A percentile compares a stretch with the other conserved stretches of the same genome.
These are phyloP conservation scores for Hormaphis cornu DNA, from an alignment of 1,140 invertebrate species.

Conservation along the genomic window DNA sequence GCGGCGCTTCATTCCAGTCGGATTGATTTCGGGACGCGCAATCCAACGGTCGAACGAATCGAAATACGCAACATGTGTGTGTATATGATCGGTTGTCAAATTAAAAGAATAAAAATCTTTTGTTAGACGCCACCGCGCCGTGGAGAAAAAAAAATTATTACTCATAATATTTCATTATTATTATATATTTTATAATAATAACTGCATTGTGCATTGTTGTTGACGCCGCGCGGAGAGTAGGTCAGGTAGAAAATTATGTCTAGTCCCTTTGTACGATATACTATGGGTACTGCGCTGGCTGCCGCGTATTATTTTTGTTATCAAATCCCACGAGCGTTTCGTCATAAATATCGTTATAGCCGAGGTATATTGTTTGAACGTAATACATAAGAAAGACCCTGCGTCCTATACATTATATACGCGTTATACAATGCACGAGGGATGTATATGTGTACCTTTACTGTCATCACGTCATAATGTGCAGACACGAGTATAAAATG, in stretches of 20 bases:
- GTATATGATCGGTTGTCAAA: slow-evolving; percentile 32
- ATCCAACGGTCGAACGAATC: slow-evolving; percentile 28
- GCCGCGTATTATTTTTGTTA: not conserved
- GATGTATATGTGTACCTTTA: no score
- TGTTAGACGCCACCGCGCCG: slow-evolving; percentile 13
- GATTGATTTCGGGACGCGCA: slow-evolving; percentile 4
- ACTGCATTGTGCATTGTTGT: slow-evolving; percentile 26
- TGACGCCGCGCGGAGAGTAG: not conserved
- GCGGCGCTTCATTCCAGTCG: slow-evolving; percentile 26
- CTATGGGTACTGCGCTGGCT: not conserved
- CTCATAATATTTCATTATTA: not conserved
- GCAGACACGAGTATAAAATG: no score
- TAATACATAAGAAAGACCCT: no score
- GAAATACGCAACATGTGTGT: slow-evolving; percentile 23
- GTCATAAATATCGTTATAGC: not conserved
- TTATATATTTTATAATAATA: slow-evolving; percentile 26
- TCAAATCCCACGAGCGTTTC: slow-evolving; percentile 25
- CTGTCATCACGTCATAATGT: no score
- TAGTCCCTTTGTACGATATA: slow-evolving; percentile 16
- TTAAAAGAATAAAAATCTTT: slow-evolving; percentile 19
- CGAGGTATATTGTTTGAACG: no score
- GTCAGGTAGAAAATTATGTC: slow-evolving; percentile 28
- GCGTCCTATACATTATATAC: no score
- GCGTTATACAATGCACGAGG: no score
- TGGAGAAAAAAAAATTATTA: slow-evolving; percentile 12